Conservation (phyloP, 2,797 vertebrate species). For the Alca torda region DNA sequence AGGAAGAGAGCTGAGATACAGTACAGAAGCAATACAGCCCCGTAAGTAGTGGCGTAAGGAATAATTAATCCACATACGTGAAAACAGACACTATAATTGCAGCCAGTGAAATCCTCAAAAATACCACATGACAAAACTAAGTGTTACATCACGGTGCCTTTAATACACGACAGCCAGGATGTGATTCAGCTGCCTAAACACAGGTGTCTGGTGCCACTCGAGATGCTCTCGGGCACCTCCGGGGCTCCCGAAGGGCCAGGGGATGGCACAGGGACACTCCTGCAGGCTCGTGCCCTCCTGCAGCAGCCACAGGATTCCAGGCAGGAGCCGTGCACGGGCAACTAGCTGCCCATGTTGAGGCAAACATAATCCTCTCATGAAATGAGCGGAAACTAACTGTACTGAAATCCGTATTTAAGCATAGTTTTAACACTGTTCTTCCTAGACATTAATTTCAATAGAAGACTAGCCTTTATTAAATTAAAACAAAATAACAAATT, state of each 20-base stretch:
- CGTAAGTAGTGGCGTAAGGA: neutral
- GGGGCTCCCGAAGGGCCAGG: neutral
- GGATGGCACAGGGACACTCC: neutral
- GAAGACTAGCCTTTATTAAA: neutral
- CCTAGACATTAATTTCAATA: neutral
- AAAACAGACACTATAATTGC: neutral
- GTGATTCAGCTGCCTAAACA: neutral
- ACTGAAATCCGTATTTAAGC: neutral
- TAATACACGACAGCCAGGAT: neutral
- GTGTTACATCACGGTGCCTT: neutral
- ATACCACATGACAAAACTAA: neutral
- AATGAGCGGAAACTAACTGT: neutral
- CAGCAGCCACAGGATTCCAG: neutral
- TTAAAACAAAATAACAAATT: neutral
- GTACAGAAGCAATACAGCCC: neutral
- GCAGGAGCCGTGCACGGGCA: accelerated
- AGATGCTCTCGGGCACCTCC: neutral
- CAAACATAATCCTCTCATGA: neutral
- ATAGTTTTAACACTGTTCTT: neutral
- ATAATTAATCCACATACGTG: neutral
- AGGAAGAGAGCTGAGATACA: neutral
- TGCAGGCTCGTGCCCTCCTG: neutral
- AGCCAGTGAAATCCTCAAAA: neutral
- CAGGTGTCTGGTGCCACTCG: neutral
- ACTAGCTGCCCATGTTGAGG: neutral